Percentiles rank a stretch among this genome's conserved stretches.
These are phyloP conservation scores for Plemyria rubiginata DNA, from an alignment of 2,888 invertebrate species.

Conservation along the genomic window DNA sequence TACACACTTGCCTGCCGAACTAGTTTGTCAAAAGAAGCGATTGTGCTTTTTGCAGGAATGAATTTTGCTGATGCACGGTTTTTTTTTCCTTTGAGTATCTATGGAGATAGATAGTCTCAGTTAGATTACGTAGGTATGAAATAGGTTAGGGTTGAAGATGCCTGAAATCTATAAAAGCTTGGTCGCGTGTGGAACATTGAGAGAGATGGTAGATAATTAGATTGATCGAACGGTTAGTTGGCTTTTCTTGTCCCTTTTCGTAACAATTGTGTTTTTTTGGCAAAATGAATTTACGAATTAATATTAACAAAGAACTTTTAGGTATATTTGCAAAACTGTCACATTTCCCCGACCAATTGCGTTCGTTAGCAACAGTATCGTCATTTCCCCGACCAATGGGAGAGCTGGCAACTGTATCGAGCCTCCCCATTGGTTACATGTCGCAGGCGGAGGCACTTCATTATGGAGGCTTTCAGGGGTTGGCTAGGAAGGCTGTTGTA, in stretches of 20 bases:
- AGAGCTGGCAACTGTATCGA: slow-evolving; percentile 48
- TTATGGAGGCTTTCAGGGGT: slow-evolving; percentile 19
- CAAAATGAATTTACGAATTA: too few relatives aligned
- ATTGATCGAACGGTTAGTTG: too few relatives aligned
- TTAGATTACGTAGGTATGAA: too few relatives aligned
- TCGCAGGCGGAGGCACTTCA: slow-evolving; percentile 18
- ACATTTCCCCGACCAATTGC: slow-evolving; percentile 42
- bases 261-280: too few relatives aligned
- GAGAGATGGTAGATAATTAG: too few relatives aligned
- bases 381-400: slow-evolving; percentile 39
- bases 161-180: too few relatives aligned
- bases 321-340: not conserved
- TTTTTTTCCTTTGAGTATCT: too few relatives aligned
- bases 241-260: too few relatives aligned
- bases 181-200: too few relatives aligned
- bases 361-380: slow-evolving; percentile 39
- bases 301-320: too few relatives aligned
- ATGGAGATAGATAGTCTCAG: too few relatives aligned
- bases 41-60: not conserved
- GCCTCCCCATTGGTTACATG: slow-evolving; percentile 48
- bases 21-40: not conserved
- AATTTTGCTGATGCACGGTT: not conserved
- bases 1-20: slow-evolving; percentile 4
- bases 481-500: not conserved
- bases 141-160: too few relatives aligned